Percentiles rank a stretch among this genome's conserved stretches.
Conservation (phyloP, 2,888 invertebrate species). For the Urechis unicinctus region DNA sequence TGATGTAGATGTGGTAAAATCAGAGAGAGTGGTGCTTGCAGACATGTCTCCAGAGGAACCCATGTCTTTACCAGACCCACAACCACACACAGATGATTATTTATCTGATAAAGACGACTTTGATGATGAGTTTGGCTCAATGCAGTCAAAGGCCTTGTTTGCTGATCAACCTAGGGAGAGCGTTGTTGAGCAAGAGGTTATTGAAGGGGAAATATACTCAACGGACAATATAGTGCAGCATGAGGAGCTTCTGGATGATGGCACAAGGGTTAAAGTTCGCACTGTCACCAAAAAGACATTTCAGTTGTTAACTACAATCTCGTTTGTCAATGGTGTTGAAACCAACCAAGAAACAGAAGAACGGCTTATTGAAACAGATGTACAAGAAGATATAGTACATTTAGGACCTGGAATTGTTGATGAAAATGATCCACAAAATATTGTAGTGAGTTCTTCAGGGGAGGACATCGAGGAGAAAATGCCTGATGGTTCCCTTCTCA, state of each 20-base stretch:
- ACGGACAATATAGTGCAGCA: no score
- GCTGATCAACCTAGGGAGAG: not conserved
- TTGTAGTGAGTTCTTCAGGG: not conserved
- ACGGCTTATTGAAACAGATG: not conserved
- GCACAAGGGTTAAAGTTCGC: not conserved
- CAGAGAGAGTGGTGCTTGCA: no score
- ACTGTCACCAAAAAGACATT: not conserved
- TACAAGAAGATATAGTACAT: no score
- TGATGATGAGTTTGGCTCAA: no score
- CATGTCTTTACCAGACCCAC: constrained; percentile 5
- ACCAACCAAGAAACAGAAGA: not conserved
- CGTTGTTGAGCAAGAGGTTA: not conserved
- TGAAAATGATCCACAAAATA: not conserved
- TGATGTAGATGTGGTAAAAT: no score
- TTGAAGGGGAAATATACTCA: no score
- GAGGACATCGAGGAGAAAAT: not conserved
- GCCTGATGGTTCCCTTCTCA: not conserved
- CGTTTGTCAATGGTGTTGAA: not conserved
- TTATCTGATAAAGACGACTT: not conserved
- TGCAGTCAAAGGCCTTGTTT: no score
- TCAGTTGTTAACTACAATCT: not conserved
- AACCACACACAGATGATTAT: not conserved
- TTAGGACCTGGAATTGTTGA: no score
- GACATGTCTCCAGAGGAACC: constrained; percentile 5
- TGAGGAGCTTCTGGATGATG: not conserved